Conservation (phyloP, 1,140 invertebrate genomes). For the Periplaneta americana region DNA sequence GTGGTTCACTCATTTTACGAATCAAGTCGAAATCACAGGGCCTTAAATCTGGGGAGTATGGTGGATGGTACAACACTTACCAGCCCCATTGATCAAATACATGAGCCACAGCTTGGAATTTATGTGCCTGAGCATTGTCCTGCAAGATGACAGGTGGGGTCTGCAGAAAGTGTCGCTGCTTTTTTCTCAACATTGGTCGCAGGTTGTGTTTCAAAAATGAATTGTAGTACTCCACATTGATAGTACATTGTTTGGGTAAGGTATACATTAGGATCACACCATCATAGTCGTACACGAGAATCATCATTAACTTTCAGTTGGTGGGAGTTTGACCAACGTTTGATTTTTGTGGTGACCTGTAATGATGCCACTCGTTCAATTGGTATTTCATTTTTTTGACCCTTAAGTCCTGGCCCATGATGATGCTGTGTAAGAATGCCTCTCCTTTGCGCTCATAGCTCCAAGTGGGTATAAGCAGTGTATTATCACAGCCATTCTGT, state of each 20-base stretch:
- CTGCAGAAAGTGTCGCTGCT: conserved; percentile 14
- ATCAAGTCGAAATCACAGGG: background rate
- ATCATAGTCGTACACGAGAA: too few relatives aligned
- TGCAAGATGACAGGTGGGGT: conserved; percentile 8
- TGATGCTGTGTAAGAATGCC: background rate
- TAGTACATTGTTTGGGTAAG: background rate
- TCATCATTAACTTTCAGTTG: background rate
- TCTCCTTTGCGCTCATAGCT: background rate
- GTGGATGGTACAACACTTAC: conserved; percentile 29
- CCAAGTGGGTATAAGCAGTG: background rate
- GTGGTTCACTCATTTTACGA: background rate
- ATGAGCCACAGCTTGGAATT: background rate
- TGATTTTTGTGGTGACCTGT: too few relatives aligned
- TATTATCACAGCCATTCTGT: background rate
- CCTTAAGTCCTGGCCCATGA: background rate
- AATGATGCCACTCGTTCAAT: too few relatives aligned
- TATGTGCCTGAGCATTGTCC: conserved; percentile 4
- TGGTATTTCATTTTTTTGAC: background rate
- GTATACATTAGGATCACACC: background rate
- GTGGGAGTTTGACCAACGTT: background rate
- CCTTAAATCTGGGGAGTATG: conserved; percentile 27
- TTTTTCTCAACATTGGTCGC: conserved; percentile 6
- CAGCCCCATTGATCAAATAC: conserved; percentile 26
- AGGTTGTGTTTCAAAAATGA: conserved; percentile 7
- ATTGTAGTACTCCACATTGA: too few relatives aligned